Conservation (phyloP, 1,140 invertebrate species). For the Andrena cerasifolii region DNA sequence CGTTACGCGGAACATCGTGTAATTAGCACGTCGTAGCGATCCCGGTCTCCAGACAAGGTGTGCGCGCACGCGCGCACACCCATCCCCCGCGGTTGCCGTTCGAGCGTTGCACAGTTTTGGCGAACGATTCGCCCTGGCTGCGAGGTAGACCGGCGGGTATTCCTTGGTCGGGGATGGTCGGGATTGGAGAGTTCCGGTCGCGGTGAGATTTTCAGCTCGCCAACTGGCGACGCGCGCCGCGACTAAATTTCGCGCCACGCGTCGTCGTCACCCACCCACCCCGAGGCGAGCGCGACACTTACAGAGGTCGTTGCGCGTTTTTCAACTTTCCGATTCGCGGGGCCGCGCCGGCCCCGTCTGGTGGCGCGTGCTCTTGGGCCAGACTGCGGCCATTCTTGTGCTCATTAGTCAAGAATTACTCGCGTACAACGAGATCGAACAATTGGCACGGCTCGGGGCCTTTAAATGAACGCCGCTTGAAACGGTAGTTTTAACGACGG, state of each 20-base stretch:
- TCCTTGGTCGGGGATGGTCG: not conserved
- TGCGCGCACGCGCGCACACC: constrained; percentile 8
- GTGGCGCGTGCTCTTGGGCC: too few relatives aligned
- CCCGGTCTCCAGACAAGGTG: constrained; percentile 40
- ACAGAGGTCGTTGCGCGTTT: not conserved
- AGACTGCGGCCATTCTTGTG: constrained; percentile 9
- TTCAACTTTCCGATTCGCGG: not conserved
- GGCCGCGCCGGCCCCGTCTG: not conserved
- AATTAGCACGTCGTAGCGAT: constrained; percentile 80
- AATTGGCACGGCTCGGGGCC: constrained; percentile 23
- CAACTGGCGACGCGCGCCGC: not conserved
- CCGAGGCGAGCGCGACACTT: not conserved
- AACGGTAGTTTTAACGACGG: constrained; percentile 48
- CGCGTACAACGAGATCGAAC: constrained; percentile 45
- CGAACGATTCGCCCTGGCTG: constrained; percentile 64
- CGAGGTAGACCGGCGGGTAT: constrained; percentile 16
- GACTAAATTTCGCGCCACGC: constrained; percentile 7
- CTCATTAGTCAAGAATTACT: constrained; percentile 49
- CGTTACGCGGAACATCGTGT: constrained; percentile 79
- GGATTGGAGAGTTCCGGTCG: not conserved
- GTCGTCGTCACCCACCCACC: not conserved
- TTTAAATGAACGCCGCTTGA: constrained; percentile 36
- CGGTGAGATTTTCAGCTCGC: not conserved
- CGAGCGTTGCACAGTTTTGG: constrained; percentile 62
- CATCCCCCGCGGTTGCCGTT: not conserved